Percentiles rank a stretch among this genome's conserved stretches.
phyloP scores from a whole-genome alignment of 2,797 vertebrate genomes.

The Sebastes matsubarae region DNA sequence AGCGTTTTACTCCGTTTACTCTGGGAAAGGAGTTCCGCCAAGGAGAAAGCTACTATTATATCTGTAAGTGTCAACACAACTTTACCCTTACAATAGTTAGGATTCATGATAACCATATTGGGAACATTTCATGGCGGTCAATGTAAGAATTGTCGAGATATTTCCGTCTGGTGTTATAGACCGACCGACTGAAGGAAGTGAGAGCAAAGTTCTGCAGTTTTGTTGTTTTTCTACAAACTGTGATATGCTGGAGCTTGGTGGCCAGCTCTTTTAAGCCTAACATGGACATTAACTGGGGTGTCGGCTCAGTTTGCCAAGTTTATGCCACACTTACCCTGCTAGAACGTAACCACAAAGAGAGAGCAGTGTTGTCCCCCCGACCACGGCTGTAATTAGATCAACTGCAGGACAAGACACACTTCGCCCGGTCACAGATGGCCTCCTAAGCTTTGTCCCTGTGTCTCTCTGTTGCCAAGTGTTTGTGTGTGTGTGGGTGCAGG shows the following conservation, averaged over 20 bases:
- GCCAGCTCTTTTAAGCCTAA: constrained; percentile 21
- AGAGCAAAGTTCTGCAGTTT: neutral
- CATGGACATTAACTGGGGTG: constrained; percentile 10
- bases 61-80: constrained; percentile 87
- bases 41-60: constrained; percentile 95
- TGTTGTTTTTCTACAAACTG: neutral
- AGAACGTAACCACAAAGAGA: constrained; percentile 42
- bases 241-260: constrained; percentile 9
- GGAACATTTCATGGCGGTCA: neutral
- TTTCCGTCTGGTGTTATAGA: neutral
- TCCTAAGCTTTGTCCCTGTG: constrained; percentile 58
- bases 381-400: constrained; percentile 75
- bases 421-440: constrained; percentile 71
- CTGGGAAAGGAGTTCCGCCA: constrained; percentile 94
- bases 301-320: constrained; percentile 30
- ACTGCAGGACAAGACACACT: constrained; percentile 65
- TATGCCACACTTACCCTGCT: constrained; percentile 25
- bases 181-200: neutral
- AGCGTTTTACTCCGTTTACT: constrained; percentile 93
- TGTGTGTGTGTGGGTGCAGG: constrained; percentile 17
- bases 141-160: neutral
- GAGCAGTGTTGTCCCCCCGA: constrained; percentile 60
- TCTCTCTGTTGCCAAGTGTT: constrained; percentile 55
- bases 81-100: neutral
- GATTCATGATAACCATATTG: neutral